Evolutionary conservation across 2,888 invertebrate genomes (phyloP).

Genomic region (Megastigmus dorsalis): DNA sequence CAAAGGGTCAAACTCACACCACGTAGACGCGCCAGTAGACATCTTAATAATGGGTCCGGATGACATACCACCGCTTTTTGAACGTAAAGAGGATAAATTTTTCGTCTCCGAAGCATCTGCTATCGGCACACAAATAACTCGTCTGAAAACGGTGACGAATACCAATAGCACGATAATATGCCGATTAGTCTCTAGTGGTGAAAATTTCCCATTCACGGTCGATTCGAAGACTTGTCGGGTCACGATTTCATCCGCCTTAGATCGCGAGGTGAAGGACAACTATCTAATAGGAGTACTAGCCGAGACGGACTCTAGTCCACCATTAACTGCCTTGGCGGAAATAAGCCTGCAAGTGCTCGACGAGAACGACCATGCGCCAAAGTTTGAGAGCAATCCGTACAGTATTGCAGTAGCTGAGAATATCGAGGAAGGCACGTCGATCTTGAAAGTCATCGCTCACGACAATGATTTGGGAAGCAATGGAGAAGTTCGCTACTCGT

Average conservation of each 20-base stretch:
- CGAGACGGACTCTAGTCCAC: slow-evolving; percentile 83
- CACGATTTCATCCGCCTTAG: slow-evolving; percentile 83
- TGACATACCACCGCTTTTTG: slow-evolving; percentile 84
- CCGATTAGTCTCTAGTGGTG: slow-evolving; percentile 79
- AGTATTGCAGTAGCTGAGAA: slow-evolving; percentile 88
- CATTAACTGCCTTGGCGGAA: slow-evolving; percentile 82
- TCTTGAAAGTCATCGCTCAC: slow-evolving; percentile 83
- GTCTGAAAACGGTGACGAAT: slow-evolving; percentile 81
- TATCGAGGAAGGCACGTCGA: slow-evolving; percentile 84
- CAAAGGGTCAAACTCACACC: slow-evolving; percentile 83
- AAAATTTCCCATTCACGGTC: slow-evolving; percentile 80
- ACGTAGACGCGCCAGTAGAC: slow-evolving; percentile 88
- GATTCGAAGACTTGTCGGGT: slow-evolving; percentile 84
- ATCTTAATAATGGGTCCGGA: slow-evolving; percentile 85
- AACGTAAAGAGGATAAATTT: slow-evolving; percentile 84
- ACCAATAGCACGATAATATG: slow-evolving; percentile 79
- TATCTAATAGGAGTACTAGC: slow-evolving; percentile 84
- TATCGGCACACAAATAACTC: slow-evolving; percentile 82
- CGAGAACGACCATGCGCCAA: slow-evolving; percentile 92
- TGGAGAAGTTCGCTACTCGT: slow-evolving; percentile 88
- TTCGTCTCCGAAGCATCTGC: slow-evolving; percentile 87
- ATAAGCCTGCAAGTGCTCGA: slow-evolving; percentile 89
- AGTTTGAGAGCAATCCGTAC: slow-evolving; percentile 90
- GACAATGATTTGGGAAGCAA: slow-evolving; percentile 88
- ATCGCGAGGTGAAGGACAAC: slow-evolving; percentile 83